Evolutionary conservation across 30 jellyfish, hydroid and myxozoan genomes (phyloP).

Genomic region (Hydra vulgaris): DNA sequence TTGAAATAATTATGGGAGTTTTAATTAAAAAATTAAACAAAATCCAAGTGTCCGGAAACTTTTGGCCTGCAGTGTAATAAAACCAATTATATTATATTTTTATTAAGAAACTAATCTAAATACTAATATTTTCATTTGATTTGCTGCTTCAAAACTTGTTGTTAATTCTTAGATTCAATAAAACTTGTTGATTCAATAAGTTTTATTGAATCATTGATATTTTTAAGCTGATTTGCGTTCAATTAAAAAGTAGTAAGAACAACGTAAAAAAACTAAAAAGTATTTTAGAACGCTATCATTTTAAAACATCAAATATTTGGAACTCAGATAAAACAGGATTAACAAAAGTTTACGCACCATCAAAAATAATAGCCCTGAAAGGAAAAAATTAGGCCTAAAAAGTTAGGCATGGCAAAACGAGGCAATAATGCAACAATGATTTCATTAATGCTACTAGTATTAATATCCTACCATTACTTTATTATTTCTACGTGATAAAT

Average conservation of each 20-base stretch:
- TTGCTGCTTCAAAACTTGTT: too few relatives aligned
- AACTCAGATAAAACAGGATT: neutral
- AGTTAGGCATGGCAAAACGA: neutral
- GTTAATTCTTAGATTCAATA: too few relatives aligned
- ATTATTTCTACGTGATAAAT: neutral
- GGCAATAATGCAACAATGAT: neutral
- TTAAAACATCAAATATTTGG: neutral
- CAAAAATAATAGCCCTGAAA: neutral
- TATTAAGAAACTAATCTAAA: too few relatives aligned
- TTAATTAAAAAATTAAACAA: too few relatives aligned
- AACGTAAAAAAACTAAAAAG: neutral
- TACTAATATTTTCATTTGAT: too few relatives aligned
- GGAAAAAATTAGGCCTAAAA: neutral
- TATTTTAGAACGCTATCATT: neutral
- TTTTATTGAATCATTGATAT: too few relatives aligned
- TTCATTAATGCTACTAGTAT: neutral
- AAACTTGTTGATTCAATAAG: too few relatives aligned
- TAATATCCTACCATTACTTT: neutral
- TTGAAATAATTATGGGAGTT: too few relatives aligned
- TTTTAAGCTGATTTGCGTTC: too few relatives aligned
- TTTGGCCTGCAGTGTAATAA: too few relatives aligned
- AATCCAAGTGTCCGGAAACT: too few relatives aligned
- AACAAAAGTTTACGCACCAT: neutral
- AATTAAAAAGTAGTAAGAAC: neutral
- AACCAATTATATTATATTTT: too few relatives aligned